A percentile compares a stretch with the other conserved stretches of the same genome.
phyloP scores from a whole-genome alignment of 2,797 vertebrate species.

The Lophotriccus pileatus region DNA sequence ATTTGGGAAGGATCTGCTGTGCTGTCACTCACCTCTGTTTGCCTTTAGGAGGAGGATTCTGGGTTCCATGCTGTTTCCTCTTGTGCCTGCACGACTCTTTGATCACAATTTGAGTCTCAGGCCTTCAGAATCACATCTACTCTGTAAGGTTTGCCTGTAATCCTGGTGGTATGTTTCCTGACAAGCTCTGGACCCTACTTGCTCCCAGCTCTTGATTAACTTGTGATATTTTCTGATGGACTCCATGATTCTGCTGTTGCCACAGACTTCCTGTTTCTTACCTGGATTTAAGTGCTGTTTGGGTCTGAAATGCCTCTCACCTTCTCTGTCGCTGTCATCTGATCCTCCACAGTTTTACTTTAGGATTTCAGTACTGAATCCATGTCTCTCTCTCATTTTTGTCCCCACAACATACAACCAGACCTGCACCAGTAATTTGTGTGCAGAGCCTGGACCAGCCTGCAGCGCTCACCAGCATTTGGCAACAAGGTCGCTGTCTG shows the following conservation, averaged over 20 bases:
- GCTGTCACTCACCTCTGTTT: constrained; percentile 23
- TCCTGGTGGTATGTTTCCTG: neutral
- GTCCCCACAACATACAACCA: neutral
- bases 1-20: constrained; percentile 9
- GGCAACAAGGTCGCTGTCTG: neutral
- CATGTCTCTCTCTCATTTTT: neutral
- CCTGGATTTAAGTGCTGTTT: neutral
- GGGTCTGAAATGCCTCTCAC: neutral
- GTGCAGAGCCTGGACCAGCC: neutral
- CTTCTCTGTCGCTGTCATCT: neutral
- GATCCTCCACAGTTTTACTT: neutral
- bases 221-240: neutral
- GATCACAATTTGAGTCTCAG: constrained; percentile 6
- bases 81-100: neutral
- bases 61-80: constrained; percentile 5
- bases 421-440: neutral
- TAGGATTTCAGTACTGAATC: neutral
- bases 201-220: neutral
- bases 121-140: constrained; percentile 18
- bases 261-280: neutral
- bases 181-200: neutral
- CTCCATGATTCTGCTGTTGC: neutral
- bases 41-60: constrained; percentile 11
- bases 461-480: neutral
- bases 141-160: neutral